phyloP scores from a whole-genome alignment of 2,797 vertebrate species.

The Macroramphosus scolopax region DNA sequence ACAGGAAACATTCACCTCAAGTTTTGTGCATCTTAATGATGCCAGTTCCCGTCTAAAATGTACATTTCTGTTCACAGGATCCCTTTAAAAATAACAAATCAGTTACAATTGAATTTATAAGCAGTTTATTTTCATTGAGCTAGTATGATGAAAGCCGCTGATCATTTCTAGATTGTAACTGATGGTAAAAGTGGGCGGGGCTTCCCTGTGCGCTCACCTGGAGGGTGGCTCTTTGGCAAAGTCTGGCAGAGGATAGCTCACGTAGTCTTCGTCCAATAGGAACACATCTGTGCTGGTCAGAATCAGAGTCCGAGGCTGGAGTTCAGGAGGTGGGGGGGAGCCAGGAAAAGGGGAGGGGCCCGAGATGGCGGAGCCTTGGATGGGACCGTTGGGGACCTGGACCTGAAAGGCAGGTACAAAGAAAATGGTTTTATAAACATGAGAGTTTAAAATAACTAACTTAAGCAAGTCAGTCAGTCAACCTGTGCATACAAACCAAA shows the following conservation, averaged over 20 bases:
- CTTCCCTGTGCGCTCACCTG: constrained; percentile 45
- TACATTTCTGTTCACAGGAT: too few relatives aligned
- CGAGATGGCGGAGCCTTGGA: constrained; percentile 56
- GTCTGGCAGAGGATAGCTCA: constrained; percentile 93
- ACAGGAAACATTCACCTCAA: too few relatives aligned
- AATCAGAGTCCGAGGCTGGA: constrained; percentile 90
- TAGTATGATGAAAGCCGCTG: too few relatives aligned
- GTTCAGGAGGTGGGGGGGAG: constrained; percentile 54
- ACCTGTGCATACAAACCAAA: too few relatives aligned
- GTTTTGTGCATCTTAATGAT: too few relatives aligned
- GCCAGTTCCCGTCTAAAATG: too few relatives aligned
- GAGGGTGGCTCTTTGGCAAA: constrained; percentile 95
- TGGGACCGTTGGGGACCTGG: constrained; percentile 73
- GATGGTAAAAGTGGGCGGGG: background rate
- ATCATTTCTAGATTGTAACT: too few relatives aligned
- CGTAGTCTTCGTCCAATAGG: constrained; percentile 93
- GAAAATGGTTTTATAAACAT: constrained; percentile 37
- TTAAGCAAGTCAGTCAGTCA: too few relatives aligned
- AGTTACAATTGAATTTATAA: too few relatives aligned
- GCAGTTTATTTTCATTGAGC: too few relatives aligned
- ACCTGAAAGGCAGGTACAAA: constrained; percentile 71
- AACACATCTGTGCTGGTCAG: constrained; percentile 91
- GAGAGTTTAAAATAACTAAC: background rate
- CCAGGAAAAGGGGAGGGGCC: constrained; percentile 56
- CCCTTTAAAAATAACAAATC: too few relatives aligned